These are phyloP conservation scores for Dermochelys coriacea DNA, from an alignment of 2,797 vertebrate genomes.

Conservation along the genomic window DNA sequence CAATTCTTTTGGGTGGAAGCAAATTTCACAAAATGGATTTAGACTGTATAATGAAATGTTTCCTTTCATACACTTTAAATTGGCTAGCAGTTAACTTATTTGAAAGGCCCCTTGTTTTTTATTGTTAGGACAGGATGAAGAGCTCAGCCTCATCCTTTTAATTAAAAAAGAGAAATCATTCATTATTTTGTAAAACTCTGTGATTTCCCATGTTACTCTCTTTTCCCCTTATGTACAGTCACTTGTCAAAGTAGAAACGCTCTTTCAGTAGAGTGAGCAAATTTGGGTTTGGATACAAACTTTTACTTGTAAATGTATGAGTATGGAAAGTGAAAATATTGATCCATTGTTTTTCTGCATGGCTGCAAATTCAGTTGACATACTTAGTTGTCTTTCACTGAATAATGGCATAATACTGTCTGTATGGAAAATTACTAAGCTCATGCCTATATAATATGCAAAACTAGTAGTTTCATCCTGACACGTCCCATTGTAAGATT, in stretches of 20 bases:
- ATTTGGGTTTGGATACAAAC: neutral
- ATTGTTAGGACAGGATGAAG: conserved; percentile 1
- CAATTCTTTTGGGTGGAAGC: neutral
- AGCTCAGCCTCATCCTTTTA: neutral
- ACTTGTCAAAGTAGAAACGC: neutral
- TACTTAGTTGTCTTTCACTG: neutral
- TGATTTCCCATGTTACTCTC: neutral
- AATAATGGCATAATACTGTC: neutral
- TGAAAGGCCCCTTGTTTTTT: neutral
- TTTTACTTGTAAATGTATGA: conserved; percentile 13
- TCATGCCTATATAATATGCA: neutral
- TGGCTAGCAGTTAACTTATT: neutral
- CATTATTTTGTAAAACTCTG: neutral
- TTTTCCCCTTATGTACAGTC: neutral
- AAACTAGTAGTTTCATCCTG: neutral
- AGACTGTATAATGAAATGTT: neutral
- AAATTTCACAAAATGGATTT: neutral
- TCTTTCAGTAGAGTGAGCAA: neutral
- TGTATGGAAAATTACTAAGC: neutral
- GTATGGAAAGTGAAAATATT: neutral
- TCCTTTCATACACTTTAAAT: neutral
- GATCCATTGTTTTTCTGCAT: neutral
- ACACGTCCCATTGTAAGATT: neutral
- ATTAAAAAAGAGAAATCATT: neutral
- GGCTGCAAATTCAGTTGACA: neutral